Evolutionary conservation across 2,113 vertebrate species (phyloP), one percentile per base, ranked within the genome.

Genomic region (Chloropsis cyanopogon): DNA sequence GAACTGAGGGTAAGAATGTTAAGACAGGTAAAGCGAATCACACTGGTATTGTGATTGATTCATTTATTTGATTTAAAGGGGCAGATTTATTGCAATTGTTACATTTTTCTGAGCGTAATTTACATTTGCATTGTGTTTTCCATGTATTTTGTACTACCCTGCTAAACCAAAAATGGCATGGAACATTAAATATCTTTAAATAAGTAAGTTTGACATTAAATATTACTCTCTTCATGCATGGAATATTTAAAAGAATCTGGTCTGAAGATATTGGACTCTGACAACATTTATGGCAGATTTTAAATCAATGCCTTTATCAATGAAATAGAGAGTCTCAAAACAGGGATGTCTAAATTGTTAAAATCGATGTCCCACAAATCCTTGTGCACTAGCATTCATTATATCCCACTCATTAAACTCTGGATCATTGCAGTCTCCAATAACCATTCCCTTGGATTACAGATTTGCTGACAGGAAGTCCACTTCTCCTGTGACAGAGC

Each of bases 141-240:
- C 7, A 8, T 44, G 21, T 49, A 35, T 46, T 87, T 90, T 56
- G 7, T 81, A 68, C 16, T 46, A 66, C n/a, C 56, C 44, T 49
- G 18, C 42, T 75, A 78, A 69, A 78, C 14, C 14, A 69, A 39
- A 94, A 91, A 18, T 49, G 26, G 4, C 26, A 8, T 29, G 31
- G 28, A 57, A 52, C 4, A 23, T 23, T 29, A 71, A 71, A 26
- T 76, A 44, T 20, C 37, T 66, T 80, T 61, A 44, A 22, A 37
- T n/a, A 68, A 90, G 23, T 66, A 52, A 14, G 15, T 71, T 4
- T 83, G 9, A 81, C 29, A 81, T 33, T 80, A 53, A 87, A 41
- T 1, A 31, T 57, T 41, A 35, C 3, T 19, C 7, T n/a, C 4
- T 35, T n/a, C 11, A 21, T 1, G 1, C 33, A 33, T 33, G 12